Percentiles rank a stretch among this genome's conserved stretches.
phyloP scores from a whole-genome alignment of 2,888 invertebrate genomes.

The Phytoseiulus persimilis region DNA sequence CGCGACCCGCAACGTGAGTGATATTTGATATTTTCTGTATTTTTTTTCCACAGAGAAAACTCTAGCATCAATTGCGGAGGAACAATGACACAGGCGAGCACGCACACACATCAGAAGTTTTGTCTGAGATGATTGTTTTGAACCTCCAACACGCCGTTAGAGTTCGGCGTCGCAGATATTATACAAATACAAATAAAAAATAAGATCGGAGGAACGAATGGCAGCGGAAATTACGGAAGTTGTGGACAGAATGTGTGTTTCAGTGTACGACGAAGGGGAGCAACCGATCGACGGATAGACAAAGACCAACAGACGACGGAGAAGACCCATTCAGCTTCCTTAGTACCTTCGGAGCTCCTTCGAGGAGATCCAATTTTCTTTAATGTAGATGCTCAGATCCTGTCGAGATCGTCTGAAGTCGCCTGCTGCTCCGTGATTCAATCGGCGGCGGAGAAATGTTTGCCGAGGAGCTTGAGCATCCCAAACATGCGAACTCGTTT shows the following conservation, averaged over 20 bases:
- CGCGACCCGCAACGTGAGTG: background rate
- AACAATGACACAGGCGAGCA: background rate
- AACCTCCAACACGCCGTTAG: background rate
- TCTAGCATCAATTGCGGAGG: background rate
- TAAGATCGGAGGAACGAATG: background rate
- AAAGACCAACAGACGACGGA: background rate
- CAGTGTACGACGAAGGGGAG: background rate
- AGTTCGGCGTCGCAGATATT: background rate
- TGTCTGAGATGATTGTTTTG: background rate
- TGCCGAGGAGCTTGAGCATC: slow-evolving; percentile 92
- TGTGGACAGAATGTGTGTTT: background rate
- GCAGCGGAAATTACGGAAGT: background rate
- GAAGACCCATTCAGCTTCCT: background rate
- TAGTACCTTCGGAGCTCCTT: background rate
- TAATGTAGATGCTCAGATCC: background rate
- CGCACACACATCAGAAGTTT: background rate
- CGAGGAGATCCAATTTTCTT: background rate
- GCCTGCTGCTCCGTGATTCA: background rate
- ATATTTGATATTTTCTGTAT: background rate
- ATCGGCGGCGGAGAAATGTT: slow-evolving; percentile 61
- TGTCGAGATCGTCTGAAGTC: background rate
- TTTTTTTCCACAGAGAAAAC: background rate
- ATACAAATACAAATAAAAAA: background rate
- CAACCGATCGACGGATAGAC: background rate
- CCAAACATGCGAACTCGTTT: slow-evolving; percentile 89